Evolutionary conservation across 2,113 vertebrate genomes (phyloP).

Genomic region (Sphaerodactylus townsendi): DNA sequence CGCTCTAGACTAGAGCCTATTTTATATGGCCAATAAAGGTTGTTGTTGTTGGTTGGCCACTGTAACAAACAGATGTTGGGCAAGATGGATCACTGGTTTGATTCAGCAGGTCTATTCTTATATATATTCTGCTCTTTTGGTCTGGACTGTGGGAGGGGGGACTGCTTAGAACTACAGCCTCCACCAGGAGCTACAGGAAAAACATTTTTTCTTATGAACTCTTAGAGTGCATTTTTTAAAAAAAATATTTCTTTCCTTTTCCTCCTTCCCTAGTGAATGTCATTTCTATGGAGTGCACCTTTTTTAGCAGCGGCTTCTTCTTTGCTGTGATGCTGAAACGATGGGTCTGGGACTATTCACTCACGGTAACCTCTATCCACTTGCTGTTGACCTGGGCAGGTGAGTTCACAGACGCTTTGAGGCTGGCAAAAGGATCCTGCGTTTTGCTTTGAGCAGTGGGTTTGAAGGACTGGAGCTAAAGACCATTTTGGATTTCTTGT

Average conservation of each 20-base stretch:
- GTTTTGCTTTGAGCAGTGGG: too few relatives aligned
- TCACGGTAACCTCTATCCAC: conserved; percentile 76
- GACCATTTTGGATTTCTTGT: too few relatives aligned
- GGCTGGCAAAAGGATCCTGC: neutral
- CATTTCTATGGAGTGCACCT: conserved; percentile 76
- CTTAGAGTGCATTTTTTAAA: neutral
- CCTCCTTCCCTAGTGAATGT: conserved; percentile 67
- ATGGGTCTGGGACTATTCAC: conserved; percentile 79
- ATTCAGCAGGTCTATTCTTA: too few relatives aligned
- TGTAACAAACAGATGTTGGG: too few relatives aligned
- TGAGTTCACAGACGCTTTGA: conserved; percentile 39
- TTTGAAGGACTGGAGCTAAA: too few relatives aligned
- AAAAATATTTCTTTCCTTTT: neutral
- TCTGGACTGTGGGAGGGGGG: neutral
- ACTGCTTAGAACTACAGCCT: neutral
- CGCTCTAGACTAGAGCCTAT: too few relatives aligned
- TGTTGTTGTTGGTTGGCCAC: too few relatives aligned
- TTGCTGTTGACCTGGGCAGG: conserved; percentile 73
- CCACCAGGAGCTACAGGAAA: neutral
- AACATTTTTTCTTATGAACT: neutral
- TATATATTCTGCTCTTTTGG: too few relatives aligned
- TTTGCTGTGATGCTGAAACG: conserved; percentile 72
- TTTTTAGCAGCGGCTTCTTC: conserved; percentile 72
- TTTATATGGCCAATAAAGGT: too few relatives aligned
- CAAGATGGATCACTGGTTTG: too few relatives aligned